Base-by-base conservation (phyloP, 2,113 vertebrate species). In the Paramisgurnus dabryanus region DNA sequence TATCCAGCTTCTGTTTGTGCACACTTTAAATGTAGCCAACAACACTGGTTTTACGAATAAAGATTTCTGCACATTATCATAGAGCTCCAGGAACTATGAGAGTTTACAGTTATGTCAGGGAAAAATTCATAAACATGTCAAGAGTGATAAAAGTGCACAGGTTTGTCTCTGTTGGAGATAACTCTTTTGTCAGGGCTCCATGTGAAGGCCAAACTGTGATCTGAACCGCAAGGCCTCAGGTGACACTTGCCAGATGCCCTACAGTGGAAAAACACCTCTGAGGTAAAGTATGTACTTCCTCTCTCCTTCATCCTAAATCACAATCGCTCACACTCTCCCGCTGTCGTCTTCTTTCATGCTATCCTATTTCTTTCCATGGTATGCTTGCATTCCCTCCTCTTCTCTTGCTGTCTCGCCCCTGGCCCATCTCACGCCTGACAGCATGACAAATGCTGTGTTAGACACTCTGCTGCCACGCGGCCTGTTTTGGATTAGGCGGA, bases 71-170 rank as follows among this genome's bases (percentile, higher is more conserved):
- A 18, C 65, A 68, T 79, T 17, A 53, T 79, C 80, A 79, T 18
- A 68, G 39, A 76, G 50, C 17, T 55, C 39, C 9, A 12, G 72
- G 67, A 58, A 45, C 73, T 75, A 61, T 39, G 57, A 15, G 57
- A 68, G 82, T 81, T 77, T 71, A 65, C 79, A 58, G 77, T 79
- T 78, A 79, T 18, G 69, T 65, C 67, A 82, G 49, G 76, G 63
- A n/a, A 69, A 70, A 27, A 81, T 81, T 79, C 60, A 75, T 79
- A 86, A 83, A 80, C 77, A 79, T 57, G 76, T 76, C 85, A 76
- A 67, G 13, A 0, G 63, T 76, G 85, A 82, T 83, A 77, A 81
- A 86, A 83, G 67, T 11, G 55, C 47, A n/a, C 67, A 81, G 82
- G 77, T 79, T 74, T 47, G 49, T 45, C 69, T 13, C 64, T 75